Evolutionary conservation across 2,113 vertebrate species (phyloP).

Genomic region (Dasyurus viverrinus): DNA sequence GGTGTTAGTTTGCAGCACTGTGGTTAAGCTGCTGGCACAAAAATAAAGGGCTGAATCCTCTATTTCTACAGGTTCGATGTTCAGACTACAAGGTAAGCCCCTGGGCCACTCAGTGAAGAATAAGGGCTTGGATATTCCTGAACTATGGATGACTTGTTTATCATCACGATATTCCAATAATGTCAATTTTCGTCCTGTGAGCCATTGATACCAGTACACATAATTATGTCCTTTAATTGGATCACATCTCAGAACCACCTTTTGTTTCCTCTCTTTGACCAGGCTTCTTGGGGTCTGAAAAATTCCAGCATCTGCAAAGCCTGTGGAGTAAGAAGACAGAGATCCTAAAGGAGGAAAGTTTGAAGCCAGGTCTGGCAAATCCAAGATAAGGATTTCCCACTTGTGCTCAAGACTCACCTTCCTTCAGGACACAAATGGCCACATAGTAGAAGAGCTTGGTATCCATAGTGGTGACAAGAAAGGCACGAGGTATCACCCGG

Average conservation of each 20-base stretch:
- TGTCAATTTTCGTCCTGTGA: background rate
- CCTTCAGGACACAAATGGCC: background rate
- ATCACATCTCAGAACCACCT: background rate
- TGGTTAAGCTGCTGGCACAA: constrained; percentile 41
- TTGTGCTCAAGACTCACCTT: background rate
- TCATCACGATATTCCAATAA: constrained; percentile 28
- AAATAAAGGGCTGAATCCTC: background rate
- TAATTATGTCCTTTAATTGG: background rate
- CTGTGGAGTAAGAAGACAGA: background rate
- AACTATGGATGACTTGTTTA: background rate
- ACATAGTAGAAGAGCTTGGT: background rate
- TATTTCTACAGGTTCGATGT: background rate
- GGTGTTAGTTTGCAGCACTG: background rate
- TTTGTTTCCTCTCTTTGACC: background rate
- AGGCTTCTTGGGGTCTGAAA: constrained; percentile 2
- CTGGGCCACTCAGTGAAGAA: constrained; percentile 15
- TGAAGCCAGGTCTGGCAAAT: background rate
- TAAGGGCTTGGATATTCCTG: background rate
- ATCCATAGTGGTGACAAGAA: background rate
- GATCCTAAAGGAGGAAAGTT: background rate
- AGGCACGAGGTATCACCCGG: too few species aligned
- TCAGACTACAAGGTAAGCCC: background rate
- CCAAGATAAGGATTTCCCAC: background rate
- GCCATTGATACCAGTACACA: constrained; percentile 30
- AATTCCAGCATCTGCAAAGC: background rate